Evolutionary conservation across 2,888 invertebrate species (phyloP).

Genomic region (Rotaria sp.): DNA sequence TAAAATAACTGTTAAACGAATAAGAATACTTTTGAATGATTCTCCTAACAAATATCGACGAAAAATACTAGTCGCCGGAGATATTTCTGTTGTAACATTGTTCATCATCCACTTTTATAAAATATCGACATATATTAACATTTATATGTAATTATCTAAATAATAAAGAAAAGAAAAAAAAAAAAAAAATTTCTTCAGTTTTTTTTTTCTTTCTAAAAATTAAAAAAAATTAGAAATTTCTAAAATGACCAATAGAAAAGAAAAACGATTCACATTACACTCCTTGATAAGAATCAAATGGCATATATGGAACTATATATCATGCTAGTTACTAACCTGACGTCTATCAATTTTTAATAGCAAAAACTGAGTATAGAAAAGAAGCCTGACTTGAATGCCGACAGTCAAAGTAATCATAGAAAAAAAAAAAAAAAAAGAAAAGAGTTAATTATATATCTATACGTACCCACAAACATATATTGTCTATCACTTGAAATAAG

Average conservation of each 20-base stretch:
- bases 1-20: slow-evolving; percentile 12
- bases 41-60: slow-evolving; percentile 13
- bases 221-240: neutral
- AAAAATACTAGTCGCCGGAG: neutral
- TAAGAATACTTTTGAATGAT: neutral
- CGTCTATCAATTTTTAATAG: neutral
- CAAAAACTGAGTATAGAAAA: neutral
- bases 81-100: neutral
- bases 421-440: neutral
- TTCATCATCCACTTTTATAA: neutral
- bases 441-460: neutral
- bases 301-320: neutral
- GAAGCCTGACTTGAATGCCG: too few species aligned
- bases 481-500: neutral
- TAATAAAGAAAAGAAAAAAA: neutral
- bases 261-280: neutral
- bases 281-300: neutral
- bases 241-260: neutral
- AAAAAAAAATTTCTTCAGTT: neutral
- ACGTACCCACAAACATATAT: neutral
- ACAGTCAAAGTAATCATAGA: neutral
- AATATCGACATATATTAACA: neutral
- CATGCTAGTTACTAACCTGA: neutral
- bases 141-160: too few species aligned
- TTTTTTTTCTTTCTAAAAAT: neutral